Evolutionary conservation across 2,797 vertebrate species (phyloP).

Genomic region (Enteromius unitaeniatus): DNA sequence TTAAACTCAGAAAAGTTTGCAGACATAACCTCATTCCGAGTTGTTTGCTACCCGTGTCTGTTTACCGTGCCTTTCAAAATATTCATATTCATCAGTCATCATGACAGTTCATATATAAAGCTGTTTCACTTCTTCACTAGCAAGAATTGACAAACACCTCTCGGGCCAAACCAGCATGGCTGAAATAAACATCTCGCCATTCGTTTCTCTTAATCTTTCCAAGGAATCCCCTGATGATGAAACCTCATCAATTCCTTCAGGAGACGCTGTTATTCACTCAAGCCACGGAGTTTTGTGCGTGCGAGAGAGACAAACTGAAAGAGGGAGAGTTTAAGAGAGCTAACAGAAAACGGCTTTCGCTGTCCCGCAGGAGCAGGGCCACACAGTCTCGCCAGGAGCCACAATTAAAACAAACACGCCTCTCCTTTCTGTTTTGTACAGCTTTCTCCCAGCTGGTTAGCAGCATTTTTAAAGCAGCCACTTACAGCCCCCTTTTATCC

Average conservation of each 20-base stretch:
- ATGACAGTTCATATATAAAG: slow-evolving; percentile 13
- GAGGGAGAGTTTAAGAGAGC: slow-evolving; percentile 54
- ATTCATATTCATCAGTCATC: slow-evolving; percentile 45
- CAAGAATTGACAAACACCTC: slow-evolving; percentile 38
- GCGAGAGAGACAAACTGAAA: slow-evolving; percentile 55
- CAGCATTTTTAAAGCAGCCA: slow-evolving; percentile 52
- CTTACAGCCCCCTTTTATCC: slow-evolving; percentile 47
- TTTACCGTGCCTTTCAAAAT: slow-evolving; percentile 45
- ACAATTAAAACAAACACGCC: slow-evolving; percentile 72
- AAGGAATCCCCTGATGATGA: slow-evolving; percentile 24
- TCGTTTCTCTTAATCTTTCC: slow-evolving; percentile 37
- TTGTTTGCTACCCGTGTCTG: slow-evolving; percentile 26
- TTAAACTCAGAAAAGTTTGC: not conserved
- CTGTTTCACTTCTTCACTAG: slow-evolving; percentile 13
- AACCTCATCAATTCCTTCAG: slow-evolving; percentile 39
- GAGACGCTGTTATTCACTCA: slow-evolving; percentile 46
- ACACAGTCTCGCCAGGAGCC: slow-evolving; percentile 65
- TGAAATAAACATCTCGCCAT: slow-evolving; percentile 43
- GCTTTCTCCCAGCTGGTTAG: slow-evolving; percentile 27
- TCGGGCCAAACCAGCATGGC: slow-evolving; percentile 18
- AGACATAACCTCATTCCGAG: slow-evolving; percentile 31
- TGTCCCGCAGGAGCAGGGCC: slow-evolving; percentile 45
- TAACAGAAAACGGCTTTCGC: slow-evolving; percentile 28
- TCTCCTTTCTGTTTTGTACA: slow-evolving; percentile 23
- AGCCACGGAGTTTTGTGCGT: slow-evolving; percentile 22